These are phyloP conservation scores for Eupithecia centaureata DNA, from an alignment of 2,888 invertebrate species.

Conservation along the genomic window DNA sequence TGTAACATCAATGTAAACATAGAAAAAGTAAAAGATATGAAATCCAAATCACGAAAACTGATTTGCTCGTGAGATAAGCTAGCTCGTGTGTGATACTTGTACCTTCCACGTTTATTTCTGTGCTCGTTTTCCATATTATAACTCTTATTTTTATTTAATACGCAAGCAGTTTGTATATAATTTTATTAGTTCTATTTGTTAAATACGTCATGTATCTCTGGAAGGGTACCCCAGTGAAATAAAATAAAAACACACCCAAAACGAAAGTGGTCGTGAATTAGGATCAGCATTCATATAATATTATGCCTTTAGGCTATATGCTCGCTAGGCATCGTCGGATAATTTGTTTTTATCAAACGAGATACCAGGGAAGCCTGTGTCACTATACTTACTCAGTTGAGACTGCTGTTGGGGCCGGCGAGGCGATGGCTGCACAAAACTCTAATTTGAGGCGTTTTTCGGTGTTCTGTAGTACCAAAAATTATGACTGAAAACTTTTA, in stretches of 20 bases:
- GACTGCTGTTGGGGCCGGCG: neutral
- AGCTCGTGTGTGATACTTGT: conserved; percentile 14
- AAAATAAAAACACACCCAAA: conserved; percentile 19
- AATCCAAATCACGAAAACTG: conserved; percentile 26
- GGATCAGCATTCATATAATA: conserved; percentile 46
- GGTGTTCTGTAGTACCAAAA: too few species aligned
- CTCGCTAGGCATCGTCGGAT: conserved; percentile 53
- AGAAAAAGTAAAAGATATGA: conserved; percentile 1
- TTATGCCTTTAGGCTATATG: conserved; percentile 52
- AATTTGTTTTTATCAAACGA: conserved; percentile 63
- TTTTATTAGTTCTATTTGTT: too few species aligned
- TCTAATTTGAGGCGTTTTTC: too few species aligned
- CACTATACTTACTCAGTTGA: neutral
- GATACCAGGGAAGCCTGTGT: conserved; percentile 50
- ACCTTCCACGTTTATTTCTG: conserved; percentile 7
- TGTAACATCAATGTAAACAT: neutral
- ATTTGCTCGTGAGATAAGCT: conserved; percentile 25
- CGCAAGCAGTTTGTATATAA: neutral
- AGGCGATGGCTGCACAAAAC: too few species aligned
- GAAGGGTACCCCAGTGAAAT: neutral
- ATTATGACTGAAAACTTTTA: too few species aligned
- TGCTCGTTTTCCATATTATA: neutral
- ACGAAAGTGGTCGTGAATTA: conserved; percentile 48
- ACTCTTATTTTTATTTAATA: neutral
- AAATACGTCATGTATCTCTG: too few species aligned